Percentiles rank a stretch among this genome's conserved stretches.
These are phyloP conservation scores for Altica lythri DNA, from an alignment of 2,888 invertebrate genomes.

Conservation along the genomic window DNA sequence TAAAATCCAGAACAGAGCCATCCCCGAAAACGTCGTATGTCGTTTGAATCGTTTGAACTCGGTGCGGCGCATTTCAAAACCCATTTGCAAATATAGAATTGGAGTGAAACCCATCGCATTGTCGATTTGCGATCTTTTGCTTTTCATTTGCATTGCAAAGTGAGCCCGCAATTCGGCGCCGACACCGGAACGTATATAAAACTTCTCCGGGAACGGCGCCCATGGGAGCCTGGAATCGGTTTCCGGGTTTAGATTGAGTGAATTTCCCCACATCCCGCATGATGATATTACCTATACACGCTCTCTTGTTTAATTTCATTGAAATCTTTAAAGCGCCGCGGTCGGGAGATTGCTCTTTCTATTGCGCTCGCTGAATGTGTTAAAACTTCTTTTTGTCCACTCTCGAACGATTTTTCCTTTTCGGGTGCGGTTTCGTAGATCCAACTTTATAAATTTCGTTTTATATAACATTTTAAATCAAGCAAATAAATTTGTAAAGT, in stretches of 20 bases:
- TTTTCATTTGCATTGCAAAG: conserved; percentile 59
- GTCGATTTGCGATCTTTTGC: conserved; percentile 58
- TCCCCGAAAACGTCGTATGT: conserved; percentile 25
- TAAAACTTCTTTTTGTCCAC: neutral
- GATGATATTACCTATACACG: conserved; percentile 55
- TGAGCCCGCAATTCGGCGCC: conserved; percentile 55
- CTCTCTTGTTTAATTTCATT: conserved; percentile 55
- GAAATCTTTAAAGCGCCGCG: conserved; percentile 53
- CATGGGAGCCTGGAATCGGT: conserved; percentile 56
- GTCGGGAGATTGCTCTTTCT: conserved; percentile 51
- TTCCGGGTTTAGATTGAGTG: conserved; percentile 59
- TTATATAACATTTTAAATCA: too few relatives aligned
- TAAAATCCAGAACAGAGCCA: conserved; percentile 1
- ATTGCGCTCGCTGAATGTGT: conserved; percentile 34
- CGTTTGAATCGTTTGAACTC: conserved; percentile 31
- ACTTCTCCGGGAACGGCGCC: conserved; percentile 55
- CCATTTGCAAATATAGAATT: conserved; percentile 54
- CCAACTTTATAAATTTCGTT: too few relatives aligned
- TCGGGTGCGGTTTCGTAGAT: neutral
- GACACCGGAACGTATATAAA: conserved; percentile 54
- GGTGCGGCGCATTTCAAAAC: conserved; percentile 46
- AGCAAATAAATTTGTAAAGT: too few relatives aligned
- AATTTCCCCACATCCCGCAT: conserved; percentile 55
- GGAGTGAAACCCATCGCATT: conserved; percentile 54
- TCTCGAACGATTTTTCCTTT: neutral